These are phyloP conservation scores for Tillus elongatus DNA, from an alignment of 2,888 invertebrate species.

Conservation along the genomic window DNA sequence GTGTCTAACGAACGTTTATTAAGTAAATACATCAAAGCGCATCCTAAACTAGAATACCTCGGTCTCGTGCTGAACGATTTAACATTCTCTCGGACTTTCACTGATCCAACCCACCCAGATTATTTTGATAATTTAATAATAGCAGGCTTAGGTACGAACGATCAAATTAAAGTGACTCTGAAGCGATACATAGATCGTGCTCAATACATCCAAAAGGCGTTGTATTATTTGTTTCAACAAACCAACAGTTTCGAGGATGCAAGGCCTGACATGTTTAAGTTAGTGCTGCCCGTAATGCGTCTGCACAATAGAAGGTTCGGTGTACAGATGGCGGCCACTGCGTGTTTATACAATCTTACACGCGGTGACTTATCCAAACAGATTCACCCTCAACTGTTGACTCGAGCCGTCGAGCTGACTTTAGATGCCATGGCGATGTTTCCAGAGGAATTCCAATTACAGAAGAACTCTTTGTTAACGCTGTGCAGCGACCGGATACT, in stretches of 20 bases:
- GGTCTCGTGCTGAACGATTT: constrained; percentile 35
- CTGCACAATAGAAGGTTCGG: constrained; percentile 48
- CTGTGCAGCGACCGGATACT: constrained; percentile 67
- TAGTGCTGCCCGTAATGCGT: constrained; percentile 44
- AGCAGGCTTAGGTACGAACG: constrained; percentile 34
- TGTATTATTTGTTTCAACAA: constrained; percentile 54
- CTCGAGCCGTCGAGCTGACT: constrained; percentile 53
- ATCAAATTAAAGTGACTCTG: constrained; percentile 42
- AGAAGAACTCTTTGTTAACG: constrained; percentile 63
- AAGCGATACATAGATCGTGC: constrained; percentile 48
- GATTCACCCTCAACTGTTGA: constrained; percentile 54
- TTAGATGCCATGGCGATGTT: constrained; percentile 60
- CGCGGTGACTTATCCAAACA: constrained; percentile 54
- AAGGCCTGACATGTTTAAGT: constrained; percentile 54
- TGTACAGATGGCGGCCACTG: constrained; percentile 67
- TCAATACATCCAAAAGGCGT: constrained; percentile 56
- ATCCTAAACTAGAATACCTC: constrained; percentile 33
- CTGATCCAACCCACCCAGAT: constrained; percentile 22
- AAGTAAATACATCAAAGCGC: constrained; percentile 27
- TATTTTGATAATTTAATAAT: constrained; percentile 26
- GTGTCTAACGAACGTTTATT: constrained; percentile 24
- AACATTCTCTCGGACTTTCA: constrained; percentile 31
- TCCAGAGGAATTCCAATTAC: constrained; percentile 57
- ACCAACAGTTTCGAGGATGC: constrained; percentile 42
- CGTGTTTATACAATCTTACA: constrained; percentile 64